These are phyloP conservation scores for Drosophila neutralis DNA, from an alignment of 2,888 invertebrate genomes.

Conservation along the genomic window DNA sequence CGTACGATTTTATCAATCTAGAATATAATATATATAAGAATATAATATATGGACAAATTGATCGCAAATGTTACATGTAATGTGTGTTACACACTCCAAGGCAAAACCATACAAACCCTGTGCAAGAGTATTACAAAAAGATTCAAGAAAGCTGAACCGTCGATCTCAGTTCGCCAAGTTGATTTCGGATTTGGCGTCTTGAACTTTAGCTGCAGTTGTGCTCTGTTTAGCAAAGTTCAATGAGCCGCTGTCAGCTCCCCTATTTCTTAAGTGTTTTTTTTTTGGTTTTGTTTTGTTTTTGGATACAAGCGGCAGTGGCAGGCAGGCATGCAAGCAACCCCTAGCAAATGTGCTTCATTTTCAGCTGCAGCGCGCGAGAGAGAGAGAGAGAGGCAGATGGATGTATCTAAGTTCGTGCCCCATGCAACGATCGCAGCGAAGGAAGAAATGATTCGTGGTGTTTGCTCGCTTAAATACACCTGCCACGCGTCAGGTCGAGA, in stretches of 20 bases:
- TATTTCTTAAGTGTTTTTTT: constrained; percentile 28
- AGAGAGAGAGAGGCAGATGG: constrained; percentile 10
- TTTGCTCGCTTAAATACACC: constrained; percentile 81
- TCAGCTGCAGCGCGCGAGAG: constrained; percentile 60
- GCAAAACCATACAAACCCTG: background rate
- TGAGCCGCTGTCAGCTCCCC: constrained; percentile 70
- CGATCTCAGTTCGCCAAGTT: constrained; percentile 51
- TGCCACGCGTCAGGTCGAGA: constrained; percentile 82
- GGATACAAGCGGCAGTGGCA: constrained; percentile 31
- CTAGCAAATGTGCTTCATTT: constrained; percentile 68
- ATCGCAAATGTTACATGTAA: background rate
- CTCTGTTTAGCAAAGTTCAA: constrained; percentile 69
- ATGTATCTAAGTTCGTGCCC: constrained; percentile 72
- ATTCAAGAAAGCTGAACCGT: constrained; percentile 40
- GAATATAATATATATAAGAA: background rate
- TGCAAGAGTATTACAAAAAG: constrained; percentile 10
- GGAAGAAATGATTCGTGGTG: constrained; percentile 52
- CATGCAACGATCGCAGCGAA: constrained; percentile 26
- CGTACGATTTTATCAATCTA: background rate
- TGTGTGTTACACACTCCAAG: background rate
- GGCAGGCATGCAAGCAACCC: constrained; percentile 47
- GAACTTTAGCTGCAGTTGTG: constrained; percentile 62
- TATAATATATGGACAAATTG: background rate
- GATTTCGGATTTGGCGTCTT: constrained; percentile 59
- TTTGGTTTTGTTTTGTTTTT: constrained; percentile 46